Evolutionary conservation across 2,113 vertebrate species (phyloP).

Genomic region (Scopus umbretta): DNA sequence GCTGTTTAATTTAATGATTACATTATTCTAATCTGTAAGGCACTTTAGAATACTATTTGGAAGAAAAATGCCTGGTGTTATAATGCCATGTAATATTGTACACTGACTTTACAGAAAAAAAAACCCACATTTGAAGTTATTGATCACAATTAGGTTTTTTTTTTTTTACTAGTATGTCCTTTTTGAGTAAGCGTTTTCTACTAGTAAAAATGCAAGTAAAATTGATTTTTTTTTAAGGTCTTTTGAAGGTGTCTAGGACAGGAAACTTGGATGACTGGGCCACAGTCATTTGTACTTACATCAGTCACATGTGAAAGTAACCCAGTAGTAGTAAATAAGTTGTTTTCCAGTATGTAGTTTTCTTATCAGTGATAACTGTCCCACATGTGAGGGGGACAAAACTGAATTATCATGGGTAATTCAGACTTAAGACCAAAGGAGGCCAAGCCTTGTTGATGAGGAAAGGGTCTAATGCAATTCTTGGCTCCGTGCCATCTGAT

Average conservation of each 20-base stretch:
- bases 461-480: not conserved
- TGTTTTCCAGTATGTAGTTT: not conserved
- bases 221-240: not conserved
- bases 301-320: not conserved
- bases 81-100: not conserved
- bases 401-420: not conserved
- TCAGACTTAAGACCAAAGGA: not conserved
- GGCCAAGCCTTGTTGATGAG: not conserved
- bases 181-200: not conserved
- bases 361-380: not conserved
- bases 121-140: not conserved
- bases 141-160: not conserved
- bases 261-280: not conserved
- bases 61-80: not conserved
- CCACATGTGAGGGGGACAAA: not conserved
- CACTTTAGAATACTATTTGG: not conserved
- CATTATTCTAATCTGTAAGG: not conserved
- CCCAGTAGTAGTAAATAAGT: not conserved
- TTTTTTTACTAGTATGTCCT: not conserved
- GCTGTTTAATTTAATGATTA: constrained; percentile 38
- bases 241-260: not conserved
- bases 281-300: not conserved
- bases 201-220: not conserved
- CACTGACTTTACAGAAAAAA: not conserved
- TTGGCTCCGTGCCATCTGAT: not conserved